Percentiles rank a stretch among this genome's conserved stretches.
phyloP scores from a whole-genome alignment of 2,797 vertebrate species.

The Anguilla marmorata region DNA sequence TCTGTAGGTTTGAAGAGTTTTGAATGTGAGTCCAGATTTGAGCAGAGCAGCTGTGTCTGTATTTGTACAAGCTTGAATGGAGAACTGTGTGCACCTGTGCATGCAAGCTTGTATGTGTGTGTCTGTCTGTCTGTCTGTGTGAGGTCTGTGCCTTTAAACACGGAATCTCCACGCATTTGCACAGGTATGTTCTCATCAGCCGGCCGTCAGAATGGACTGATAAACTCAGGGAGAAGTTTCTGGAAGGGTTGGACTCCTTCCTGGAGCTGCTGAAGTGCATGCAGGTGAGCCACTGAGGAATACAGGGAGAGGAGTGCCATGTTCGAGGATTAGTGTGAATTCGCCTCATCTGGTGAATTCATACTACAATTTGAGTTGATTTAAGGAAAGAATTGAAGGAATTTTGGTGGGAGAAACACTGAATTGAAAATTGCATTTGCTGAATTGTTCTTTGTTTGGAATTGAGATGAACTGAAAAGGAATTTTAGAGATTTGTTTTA shows the following conservation, averaged over 20 bases:
- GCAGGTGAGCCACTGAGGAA: slow-evolving; percentile 77
- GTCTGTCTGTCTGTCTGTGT: not conserved
- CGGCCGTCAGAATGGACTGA: slow-evolving; percentile 87
- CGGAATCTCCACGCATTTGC: slow-evolving; percentile 24
- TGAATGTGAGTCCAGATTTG: not conserved
- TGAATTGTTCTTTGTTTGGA: not conserved
- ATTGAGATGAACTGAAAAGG: not conserved
- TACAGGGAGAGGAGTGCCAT: not conserved
- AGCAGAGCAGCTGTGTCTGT: not conserved
- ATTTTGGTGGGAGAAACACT: not conserved
- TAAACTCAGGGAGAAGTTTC: slow-evolving; percentile 85
- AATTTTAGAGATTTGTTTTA: not conserved
- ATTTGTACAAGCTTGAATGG: not conserved
- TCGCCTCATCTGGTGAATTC: not conserved
- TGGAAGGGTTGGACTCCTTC: slow-evolving; percentile 90
- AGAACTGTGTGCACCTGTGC: too few relatives aligned
- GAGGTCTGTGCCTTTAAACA: not conserved
- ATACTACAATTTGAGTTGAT: not conserved
- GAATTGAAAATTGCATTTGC: not conserved
- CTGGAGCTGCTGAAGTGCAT: slow-evolving; percentile 93
- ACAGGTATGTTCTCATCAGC: slow-evolving; percentile 91
- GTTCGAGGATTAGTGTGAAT: not conserved
- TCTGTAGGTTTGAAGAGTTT: not conserved
- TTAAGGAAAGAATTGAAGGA: not conserved
- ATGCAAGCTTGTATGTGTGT: too few relatives aligned